Percentiles rank a stretch among this genome's conserved stretches.
Evolutionary conservation across 2,797 vertebrate genomes (phyloP).

Genomic region (Peromyscus melanophrys): DNA sequence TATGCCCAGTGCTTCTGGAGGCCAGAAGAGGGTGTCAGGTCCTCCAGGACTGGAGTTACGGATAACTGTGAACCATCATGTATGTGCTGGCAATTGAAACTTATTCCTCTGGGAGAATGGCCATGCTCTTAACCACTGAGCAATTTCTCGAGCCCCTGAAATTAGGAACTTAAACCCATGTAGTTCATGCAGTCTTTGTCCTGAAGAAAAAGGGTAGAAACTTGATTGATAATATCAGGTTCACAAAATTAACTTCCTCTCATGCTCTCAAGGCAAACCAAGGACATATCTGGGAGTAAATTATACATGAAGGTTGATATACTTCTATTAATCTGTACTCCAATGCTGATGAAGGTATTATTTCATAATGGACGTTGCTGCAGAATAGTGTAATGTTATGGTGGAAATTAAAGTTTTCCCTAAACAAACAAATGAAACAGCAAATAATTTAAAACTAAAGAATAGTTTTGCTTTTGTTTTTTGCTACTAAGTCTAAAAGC

Average conservation of each 20-base stretch:
- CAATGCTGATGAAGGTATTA: neutral
- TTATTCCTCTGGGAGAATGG: neutral
- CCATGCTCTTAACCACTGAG: neutral
- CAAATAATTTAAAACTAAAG: neutral
- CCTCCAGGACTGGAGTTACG: neutral
- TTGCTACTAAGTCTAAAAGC: neutral
- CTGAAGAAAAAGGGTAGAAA: neutral
- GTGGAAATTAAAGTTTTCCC: neutral
- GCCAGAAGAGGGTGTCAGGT: neutral
- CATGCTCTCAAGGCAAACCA: neutral
- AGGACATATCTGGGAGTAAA: neutral
- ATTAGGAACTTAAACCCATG: neutral
- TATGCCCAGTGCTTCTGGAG: neutral
- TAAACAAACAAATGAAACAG: neutral
- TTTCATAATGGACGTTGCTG: neutral
- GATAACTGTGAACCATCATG: neutral
- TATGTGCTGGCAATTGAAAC: no score
- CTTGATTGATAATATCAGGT: neutral
- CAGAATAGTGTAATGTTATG: neutral
- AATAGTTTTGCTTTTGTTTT: neutral
- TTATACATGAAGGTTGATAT: neutral
- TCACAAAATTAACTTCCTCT: neutral
- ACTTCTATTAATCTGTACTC: neutral
- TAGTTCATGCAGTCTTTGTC: neutral
- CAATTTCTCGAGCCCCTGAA: neutral